These are phyloP conservation scores for Sus cebifrons DNA, from an alignment of 2,797 vertebrate genomes.

Conservation along the genomic window DNA sequence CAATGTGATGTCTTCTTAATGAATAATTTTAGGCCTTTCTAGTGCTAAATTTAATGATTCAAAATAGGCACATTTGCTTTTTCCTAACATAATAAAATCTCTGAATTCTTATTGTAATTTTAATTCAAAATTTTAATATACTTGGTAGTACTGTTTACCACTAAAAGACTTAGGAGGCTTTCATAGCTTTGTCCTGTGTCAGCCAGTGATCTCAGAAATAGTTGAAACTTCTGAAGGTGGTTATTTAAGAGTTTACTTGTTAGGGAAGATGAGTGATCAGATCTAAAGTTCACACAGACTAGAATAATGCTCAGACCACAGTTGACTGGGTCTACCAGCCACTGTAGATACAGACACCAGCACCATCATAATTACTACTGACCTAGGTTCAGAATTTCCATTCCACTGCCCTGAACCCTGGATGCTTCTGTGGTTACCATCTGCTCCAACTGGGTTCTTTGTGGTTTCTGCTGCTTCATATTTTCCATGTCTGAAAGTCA, in stretches of 20 bases:
- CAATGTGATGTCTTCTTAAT: neutral
- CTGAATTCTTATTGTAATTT: neutral
- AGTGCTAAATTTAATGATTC: neutral
- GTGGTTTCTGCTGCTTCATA: neutral
- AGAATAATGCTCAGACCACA: neutral
- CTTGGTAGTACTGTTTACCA: neutral
- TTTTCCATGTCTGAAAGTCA: neutral
- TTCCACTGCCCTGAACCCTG: neutral
- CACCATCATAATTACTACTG: neutral
- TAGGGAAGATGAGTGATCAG: neutral
- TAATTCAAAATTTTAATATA: neutral
- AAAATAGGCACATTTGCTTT: neutral
- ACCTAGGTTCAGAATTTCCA: neutral
- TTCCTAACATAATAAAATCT: neutral
- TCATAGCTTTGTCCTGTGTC: neutral
- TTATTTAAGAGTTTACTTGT: neutral
- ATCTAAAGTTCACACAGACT: neutral
- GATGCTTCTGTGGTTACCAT: neutral
- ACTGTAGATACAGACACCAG: rapidly evolving
- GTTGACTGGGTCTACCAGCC: neutral
- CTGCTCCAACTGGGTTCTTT: neutral
- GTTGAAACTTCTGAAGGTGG: neutral
- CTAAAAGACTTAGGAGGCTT: neutral
- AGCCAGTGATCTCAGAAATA: neutral
- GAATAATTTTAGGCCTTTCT: neutral